phyloP scores from a whole-genome alignment of 1,140 invertebrate species.

The Apis cerana region DNA sequence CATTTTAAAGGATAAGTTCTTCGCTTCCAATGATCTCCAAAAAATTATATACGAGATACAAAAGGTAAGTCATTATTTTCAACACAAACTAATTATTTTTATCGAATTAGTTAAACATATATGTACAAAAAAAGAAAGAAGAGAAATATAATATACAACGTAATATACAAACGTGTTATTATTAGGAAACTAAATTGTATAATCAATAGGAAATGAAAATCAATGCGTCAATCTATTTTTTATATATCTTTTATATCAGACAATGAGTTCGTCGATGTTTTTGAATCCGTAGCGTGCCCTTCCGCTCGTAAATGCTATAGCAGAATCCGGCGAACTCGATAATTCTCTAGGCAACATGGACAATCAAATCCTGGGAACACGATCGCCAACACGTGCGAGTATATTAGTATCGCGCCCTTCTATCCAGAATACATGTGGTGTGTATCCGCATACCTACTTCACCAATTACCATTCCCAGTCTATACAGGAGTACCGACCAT shows the following conservation, averaged over 20 bases:
- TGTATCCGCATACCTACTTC: constrained; percentile 72
- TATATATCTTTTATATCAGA: constrained; percentile 34
- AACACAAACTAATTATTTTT: too few species aligned
- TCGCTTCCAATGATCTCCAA: too few species aligned
- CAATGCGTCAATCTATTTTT: neutral
- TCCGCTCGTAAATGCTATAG: constrained; percentile 63
- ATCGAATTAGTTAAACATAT: too few species aligned
- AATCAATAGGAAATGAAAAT: neutral
- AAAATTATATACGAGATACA: too few species aligned
- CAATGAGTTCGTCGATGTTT: constrained; percentile 51
- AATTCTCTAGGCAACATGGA: constrained; percentile 73
- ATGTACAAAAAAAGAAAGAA: too few species aligned
- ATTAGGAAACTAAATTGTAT: neutral
- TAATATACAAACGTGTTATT: neutral
- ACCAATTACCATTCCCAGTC: constrained; percentile 71
- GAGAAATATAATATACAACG: too few species aligned
- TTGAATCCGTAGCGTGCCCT: constrained; percentile 55
- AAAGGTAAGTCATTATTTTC: too few species aligned
- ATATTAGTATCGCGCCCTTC: constrained; percentile 65
- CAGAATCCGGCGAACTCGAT: constrained; percentile 67
- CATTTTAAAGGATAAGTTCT: too few species aligned
- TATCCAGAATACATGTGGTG: constrained; percentile 68
- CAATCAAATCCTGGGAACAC: constrained; percentile 74
- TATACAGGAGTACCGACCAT: constrained; percentile 56
- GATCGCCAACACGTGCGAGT: constrained; percentile 74